These are phyloP conservation scores for Psephotus haematonotus DNA, from an alignment of 2,113 vertebrate genomes.

Conservation along the genomic window DNA sequence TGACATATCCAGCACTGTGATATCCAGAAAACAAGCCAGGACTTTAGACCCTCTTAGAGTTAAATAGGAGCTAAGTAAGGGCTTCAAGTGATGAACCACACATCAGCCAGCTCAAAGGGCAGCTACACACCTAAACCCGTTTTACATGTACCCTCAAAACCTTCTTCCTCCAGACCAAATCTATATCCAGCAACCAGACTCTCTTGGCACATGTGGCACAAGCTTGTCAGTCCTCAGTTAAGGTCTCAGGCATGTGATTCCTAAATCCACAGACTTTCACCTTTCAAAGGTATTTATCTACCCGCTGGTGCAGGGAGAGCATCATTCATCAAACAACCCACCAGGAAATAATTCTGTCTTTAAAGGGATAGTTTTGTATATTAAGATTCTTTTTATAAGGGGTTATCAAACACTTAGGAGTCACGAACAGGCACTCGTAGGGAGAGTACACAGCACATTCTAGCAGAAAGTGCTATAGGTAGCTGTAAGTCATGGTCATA, in stretches of 20 bases:
- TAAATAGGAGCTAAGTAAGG: background rate
- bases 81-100: background rate
- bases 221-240: background rate
- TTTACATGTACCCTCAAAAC: background rate
- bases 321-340: background rate
- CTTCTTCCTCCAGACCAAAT: background rate
- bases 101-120: background rate
- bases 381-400: background rate
- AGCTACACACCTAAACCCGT: background rate
- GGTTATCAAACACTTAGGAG: background rate
- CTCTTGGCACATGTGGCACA: background rate
- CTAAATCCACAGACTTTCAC: background rate
- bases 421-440: background rate
- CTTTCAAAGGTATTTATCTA: background rate
- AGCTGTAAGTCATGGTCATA: background rate
- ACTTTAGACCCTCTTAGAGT: slow-evolving; percentile 5
- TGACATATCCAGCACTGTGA: background rate
- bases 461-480: background rate
- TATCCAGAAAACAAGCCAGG: background rate
- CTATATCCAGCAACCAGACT: background rate
- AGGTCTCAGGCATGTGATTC: background rate
- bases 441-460: background rate
- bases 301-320: background rate
- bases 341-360: background rate
- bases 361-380: background rate